A percentile compares a stretch with the other conserved stretches of the same genome.
Conservation (phyloP, 2,888 invertebrate species). For the Aphidius colemani region DNA sequence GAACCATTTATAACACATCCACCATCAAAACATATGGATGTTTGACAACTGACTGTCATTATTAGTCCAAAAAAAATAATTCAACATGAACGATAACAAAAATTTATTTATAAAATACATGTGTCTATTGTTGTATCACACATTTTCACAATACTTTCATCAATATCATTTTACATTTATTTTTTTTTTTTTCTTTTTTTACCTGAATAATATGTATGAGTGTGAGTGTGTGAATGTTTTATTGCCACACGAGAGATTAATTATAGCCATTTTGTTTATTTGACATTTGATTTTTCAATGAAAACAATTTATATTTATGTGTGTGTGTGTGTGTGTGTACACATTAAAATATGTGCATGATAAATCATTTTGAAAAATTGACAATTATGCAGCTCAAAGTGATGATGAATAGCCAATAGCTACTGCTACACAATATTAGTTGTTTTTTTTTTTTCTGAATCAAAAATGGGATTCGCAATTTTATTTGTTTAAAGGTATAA, state of each 20-base stretch:
- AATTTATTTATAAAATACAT: constrained; percentile 27
- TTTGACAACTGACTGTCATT: constrained; percentile 64
- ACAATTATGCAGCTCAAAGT: neutral
- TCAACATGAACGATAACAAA: neutral
- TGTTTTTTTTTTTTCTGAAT: neutral
- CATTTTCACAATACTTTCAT: constrained; percentile 43
- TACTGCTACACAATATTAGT: neutral
- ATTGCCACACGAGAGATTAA: constrained; percentile 12
- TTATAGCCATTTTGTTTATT: constrained; percentile 18
- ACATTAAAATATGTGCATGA: neutral
- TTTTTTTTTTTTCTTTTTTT: constrained; percentile 21
- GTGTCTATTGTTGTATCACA: constrained; percentile 34
- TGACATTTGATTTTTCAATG: constrained; percentile 15
- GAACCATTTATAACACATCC: constrained; percentile 89
- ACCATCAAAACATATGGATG: constrained; percentile 81
- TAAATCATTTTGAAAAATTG: constrained; percentile 6
- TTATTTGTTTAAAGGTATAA: neutral
- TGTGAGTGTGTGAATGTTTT: constrained; percentile 6
- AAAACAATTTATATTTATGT: no score
- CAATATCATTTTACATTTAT: constrained; percentile 47
- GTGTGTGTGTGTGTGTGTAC: neutral
- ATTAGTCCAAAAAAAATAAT: constrained; percentile 29
- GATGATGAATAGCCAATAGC: neutral
- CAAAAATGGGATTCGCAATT: neutral
- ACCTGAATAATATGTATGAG: neutral